Base-by-base conservation (phyloP, 2,113 vertebrate genomes). In the Ptilorrhoa leucosticta region DNA sequence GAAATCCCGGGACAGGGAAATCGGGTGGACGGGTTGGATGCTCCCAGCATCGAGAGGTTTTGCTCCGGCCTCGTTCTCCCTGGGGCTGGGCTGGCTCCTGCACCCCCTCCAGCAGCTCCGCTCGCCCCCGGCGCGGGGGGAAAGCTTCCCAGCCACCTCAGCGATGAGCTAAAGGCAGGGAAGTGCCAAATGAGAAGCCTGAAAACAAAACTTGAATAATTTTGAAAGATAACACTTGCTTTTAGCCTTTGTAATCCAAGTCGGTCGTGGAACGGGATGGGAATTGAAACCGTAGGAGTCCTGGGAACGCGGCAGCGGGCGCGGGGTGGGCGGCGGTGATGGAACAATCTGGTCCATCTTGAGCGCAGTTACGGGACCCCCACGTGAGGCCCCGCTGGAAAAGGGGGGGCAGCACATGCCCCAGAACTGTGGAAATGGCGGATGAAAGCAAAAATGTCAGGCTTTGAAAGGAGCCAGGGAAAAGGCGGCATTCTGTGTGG, bases 391-490 rank as follows among this genome's bases (percentile, higher is more conserved):
- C 93, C 92, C 39, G 53, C 80, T 28, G 89, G 15, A 35, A 23
- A 37, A 28, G 19, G 56, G 63, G 61, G 18, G 66, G 33, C 92
- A 31, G 76, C 93, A 79, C 80, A 76, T 76, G 80, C 56, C 90
- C 88, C 88, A 6, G 39, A 4, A 15, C 68, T 61, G 87, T 26
- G 94, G 54, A 81, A 70, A 87, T 69, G 94, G 78, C 6, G 88
- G 94, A 96, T 96, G 96, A 96, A 96, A 96, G 96, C 89, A 96
- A 96, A 92, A 96, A 95, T 96, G 91, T 92, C 91, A 68, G 94
- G 70, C 94, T 93, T 94, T 94, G 94, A 96, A 94, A 84, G 42
- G 65, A 73, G 84, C 87, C 23, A 8, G 83, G 73, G 33, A 42
- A n/a, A 90, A 61, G 80, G 89, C 69, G 83, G 86, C 93, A 5